A percentile compares a stretch with the other conserved stretches of the same genome.
Evolutionary conservation across 2,113 vertebrate species (phyloP).

Genomic region (Myotis davidii): DNA sequence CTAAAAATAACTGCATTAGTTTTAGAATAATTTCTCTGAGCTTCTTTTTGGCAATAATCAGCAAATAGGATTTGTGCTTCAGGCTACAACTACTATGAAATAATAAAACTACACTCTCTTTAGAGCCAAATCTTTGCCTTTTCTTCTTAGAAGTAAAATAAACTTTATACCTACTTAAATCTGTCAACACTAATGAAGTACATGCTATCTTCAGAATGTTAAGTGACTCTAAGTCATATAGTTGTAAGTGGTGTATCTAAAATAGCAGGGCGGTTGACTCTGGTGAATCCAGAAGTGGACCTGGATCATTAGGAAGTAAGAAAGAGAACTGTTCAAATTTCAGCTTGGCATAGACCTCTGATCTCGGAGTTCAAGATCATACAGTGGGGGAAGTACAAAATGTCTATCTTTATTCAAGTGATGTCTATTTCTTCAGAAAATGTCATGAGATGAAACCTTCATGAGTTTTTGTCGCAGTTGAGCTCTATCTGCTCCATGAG

Average conservation of each 20-base stretch:
- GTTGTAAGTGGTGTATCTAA: background rate
- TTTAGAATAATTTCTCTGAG: constrained; percentile 65
- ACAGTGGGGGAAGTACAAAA: background rate
- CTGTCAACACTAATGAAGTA: background rate
- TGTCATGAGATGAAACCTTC: background rate
- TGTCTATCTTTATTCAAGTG: background rate
- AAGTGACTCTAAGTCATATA: background rate
- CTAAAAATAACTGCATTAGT: constrained; percentile 69
- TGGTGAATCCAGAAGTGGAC: background rate
- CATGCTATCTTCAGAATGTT: background rate
- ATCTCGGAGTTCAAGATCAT: constrained; percentile 4
- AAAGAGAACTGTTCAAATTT: background rate
- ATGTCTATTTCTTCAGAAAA: background rate
- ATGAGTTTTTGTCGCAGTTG: background rate
- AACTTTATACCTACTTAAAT: constrained; percentile 26
- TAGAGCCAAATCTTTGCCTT: background rate
- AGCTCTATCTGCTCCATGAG: background rate
- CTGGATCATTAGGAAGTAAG: background rate
- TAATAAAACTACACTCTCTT: constrained; percentile 22
- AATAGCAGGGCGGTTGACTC: background rate
- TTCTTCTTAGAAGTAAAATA: constrained; percentile 24
- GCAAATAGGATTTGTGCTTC: constrained; percentile 45
- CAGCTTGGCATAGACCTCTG: background rate
- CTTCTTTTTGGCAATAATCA: constrained; percentile 60
- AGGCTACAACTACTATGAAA: background rate